Evolutionary conservation across 2,797 vertebrate genomes (phyloP).

Genomic region (Borostomias antarcticus): DNA sequence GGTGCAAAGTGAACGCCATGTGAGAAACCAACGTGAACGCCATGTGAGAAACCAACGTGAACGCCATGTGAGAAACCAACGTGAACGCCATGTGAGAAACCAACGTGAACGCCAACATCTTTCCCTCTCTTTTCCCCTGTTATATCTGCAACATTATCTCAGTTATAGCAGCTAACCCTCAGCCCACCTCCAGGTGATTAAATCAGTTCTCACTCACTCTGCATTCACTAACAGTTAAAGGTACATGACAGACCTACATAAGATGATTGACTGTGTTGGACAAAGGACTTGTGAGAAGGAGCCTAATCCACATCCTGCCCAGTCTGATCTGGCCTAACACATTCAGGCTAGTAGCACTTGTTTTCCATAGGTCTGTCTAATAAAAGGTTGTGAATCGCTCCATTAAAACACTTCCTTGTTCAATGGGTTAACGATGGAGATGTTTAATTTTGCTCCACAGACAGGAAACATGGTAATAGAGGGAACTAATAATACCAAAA

Average conservation of each 20-base stretch:
- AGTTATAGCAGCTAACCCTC: too few relatives aligned
- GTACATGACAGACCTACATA: not conserved
- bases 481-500: slow-evolving; percentile 55
- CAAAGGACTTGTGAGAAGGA: not conserved
- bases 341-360: slow-evolving; percentile 38
- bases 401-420: slow-evolving; percentile 47
- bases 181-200: too few relatives aligned
- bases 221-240: too few relatives aligned
- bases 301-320: not conserved
- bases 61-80: too few relatives aligned
- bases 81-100: too few relatives aligned
- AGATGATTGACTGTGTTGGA: not conserved
- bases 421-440: slow-evolving; percentile 37
- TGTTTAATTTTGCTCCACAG: slow-evolving; percentile 49
- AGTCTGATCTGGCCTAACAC: slow-evolving; percentile 31
- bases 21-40: too few relatives aligned
- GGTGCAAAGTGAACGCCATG: too few relatives aligned
- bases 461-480: slow-evolving; percentile 51
- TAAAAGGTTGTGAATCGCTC: slow-evolving; percentile 38
- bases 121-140: too few relatives aligned
- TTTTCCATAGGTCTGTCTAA: slow-evolving; percentile 33
- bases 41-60: too few relatives aligned
- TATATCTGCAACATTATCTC: too few relatives aligned
- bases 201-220: too few relatives aligned
- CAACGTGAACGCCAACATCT: too few relatives aligned